Base-by-base conservation (phyloP, 2,113 vertebrate species). In the Zosterops japonicus region DNA sequence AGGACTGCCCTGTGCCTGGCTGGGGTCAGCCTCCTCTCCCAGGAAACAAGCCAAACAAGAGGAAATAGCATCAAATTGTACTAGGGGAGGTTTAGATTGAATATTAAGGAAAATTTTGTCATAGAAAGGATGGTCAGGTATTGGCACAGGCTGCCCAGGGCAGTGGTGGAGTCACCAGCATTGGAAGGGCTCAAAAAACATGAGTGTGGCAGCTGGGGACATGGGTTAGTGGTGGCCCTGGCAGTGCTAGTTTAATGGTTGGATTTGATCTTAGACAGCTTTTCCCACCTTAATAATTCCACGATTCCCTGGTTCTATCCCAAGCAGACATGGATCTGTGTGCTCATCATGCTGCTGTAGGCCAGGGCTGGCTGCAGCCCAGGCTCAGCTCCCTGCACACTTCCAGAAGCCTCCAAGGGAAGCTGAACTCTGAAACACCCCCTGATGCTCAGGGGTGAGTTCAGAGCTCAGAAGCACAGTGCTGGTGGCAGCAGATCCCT, bases 321-420 rank as follows among this genome's bases (percentile, higher is more conserved):
- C 63, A 35, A 23, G 55, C 3, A 16, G 4, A 35, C 8, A 14
- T 0, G 1, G 57, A 52, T 27, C 56, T 52, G 61, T 3, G 8
- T 14, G 35, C 6, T 60, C 63, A 6, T 3, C 35, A 2, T 0
- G 10, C 57, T 46, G 24, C 67, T 61, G 50, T 0, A 25, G 36
- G 20, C 2, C 16, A 22, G 33, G 11, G n/a, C 23, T 9, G 28
- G 16, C 69, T 28, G 49, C 42, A 93, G 56, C 74, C 84, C 64
- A 23, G 56, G 46, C 57, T 59, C 3, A 2, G 61, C 19, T 49
- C 69, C 18, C n/a, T 41, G 50, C 47, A 33, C 63, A 12, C 7
- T 31, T 9, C 39, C 85, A 78, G 47, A 17, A 31, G 3, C 20
- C 29, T 49, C 63, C 0, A 2, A 7, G 24, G 20, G 25, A 42